phyloP scores from a whole-genome alignment of 2,888 invertebrate species.

The Cancer borealis region DNA sequence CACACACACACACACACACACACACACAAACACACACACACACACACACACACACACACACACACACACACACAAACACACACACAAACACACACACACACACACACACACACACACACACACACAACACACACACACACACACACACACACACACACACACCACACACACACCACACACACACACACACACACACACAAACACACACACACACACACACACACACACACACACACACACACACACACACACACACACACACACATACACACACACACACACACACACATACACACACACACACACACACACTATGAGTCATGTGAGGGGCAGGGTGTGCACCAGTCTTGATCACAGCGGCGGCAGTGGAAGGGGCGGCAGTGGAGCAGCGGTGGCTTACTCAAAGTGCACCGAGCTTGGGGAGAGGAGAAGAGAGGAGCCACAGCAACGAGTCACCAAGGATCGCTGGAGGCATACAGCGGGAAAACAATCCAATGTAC shows the following conservation, averaged over 20 bases:
- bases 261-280: neutral
- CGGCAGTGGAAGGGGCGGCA: neutral
- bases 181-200: neutral
- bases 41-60: neutral
- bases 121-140: neutral
- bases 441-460: neutral
- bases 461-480: neutral
- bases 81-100: neutral
- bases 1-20: neutral
- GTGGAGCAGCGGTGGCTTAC: neutral
- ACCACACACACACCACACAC: neutral
- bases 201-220: neutral
- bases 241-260: neutral
- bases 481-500: constrained; percentile 14
- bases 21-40: neutral
- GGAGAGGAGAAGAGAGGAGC: neutral
- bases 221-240: neutral
- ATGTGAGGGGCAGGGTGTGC: neutral
- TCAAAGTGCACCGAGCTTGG: neutral
- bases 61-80: neutral
- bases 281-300: neutral
- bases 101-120: neutral
- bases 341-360: neutral
- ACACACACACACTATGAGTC: constrained; percentile 13
- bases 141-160: neutral